Base-by-base conservation (phyloP, 1,140 invertebrate genomes). In the Drosophila ogumai region DNA sequence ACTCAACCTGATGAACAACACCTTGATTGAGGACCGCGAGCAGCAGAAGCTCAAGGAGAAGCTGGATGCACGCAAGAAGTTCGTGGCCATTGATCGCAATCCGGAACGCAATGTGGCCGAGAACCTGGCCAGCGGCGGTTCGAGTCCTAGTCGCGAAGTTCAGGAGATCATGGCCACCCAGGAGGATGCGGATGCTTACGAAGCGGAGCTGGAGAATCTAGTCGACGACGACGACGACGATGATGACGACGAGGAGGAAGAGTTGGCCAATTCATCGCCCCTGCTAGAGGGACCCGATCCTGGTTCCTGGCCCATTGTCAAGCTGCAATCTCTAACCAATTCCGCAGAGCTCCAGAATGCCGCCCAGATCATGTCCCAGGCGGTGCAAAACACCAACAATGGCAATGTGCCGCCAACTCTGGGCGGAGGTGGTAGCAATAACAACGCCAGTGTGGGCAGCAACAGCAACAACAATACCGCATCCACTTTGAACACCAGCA, bases 141-240 rank as follows among this genome's bases (percentile, higher is more conserved):
- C 96, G 41, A 97, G 96, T 91, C 97, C 97, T 8, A 97, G 97
- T 75, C 94, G 97, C 64, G 97, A 98, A 93, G 97, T 98, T 2
- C 94, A 96, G 86, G 95, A 97, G 92, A 96, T 97, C 52, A 90
- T 97, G 61, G 95, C 95, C 13, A 93, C 95, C 25, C 94, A 94
- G 40, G 94, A 95, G 13, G 88, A 91, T 56, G 77, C 60, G 0
- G 84, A 88, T 75, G 67, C 75, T 13, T 88, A 90, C 10, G 84
- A 90, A 13, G 56, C 81, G 4, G 81, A 91, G 49, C 50, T 88
- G 17, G 85, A 67, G 22, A 80, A 88, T 43, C n/a, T 88, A 4
- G 80, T 81, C 46, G 81, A 75, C 0, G 82, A 87, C n/a, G 79
- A 88, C 12, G 80, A 84, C 43, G 79, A 73, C 0, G 82, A 87